phyloP scores from a whole-genome alignment of 2,888 invertebrate genomes.

The Agrenia bidenticulata region DNA sequence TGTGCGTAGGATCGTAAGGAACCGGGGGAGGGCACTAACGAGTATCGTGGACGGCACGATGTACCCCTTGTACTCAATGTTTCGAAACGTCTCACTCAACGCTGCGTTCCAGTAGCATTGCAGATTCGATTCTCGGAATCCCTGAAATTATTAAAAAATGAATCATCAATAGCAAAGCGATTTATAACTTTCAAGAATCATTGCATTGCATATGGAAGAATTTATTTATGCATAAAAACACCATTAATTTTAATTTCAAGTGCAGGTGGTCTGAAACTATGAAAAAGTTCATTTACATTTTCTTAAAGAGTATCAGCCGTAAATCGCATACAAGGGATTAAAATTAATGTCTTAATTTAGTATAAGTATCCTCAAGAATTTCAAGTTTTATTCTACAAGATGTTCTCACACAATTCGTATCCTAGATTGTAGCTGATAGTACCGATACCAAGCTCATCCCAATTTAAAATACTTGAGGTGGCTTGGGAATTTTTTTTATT shows the following conservation, averaged over 20 bases:
- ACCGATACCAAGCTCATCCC: too few species aligned
- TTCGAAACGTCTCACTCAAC: slow-evolving; percentile 69
- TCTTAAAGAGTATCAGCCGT: too few species aligned
- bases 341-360: too few species aligned
- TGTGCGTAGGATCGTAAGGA: slow-evolving; percentile 79
- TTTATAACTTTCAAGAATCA: neutral
- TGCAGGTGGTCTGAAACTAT: neutral
- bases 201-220: neutral
- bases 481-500: too few species aligned
- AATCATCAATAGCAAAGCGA: too few species aligned
- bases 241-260: neutral
- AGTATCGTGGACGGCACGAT: slow-evolving; percentile 86
- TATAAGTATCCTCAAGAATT: too few species aligned
- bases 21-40: slow-evolving; percentile 82
- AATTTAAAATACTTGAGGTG: too few species aligned
- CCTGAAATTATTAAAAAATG: slow-evolving; percentile 64
- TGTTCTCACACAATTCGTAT: too few species aligned
- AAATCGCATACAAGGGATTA: too few species aligned
- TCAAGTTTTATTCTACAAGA: too few species aligned
- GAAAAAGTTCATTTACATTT: neutral
- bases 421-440: too few species aligned
- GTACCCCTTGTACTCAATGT: slow-evolving; percentile 82
- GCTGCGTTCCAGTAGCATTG: slow-evolving; percentile 94
- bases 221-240: neutral
- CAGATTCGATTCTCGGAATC: slow-evolving; percentile 86